These are phyloP conservation scores for Lasioglossum leucozonium DNA, from an alignment of 2,888 invertebrate species.

Conservation along the genomic window DNA sequence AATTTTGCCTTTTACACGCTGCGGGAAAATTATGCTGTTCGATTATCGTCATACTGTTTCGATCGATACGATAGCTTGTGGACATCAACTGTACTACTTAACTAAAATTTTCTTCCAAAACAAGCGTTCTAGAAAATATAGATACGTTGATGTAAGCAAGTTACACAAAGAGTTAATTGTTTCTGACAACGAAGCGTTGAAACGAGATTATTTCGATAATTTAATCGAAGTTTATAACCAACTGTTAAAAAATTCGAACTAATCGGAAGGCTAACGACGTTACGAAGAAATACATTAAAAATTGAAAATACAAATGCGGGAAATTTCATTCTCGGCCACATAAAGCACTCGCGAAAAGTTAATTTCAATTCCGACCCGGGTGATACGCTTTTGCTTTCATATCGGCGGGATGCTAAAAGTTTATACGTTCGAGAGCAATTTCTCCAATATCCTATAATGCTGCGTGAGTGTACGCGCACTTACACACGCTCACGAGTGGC, in stretches of 20 bases:
- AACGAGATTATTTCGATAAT: background rate
- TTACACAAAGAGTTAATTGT: too few relatives aligned
- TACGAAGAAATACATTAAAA: background rate
- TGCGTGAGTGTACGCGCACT: constrained; percentile 19
- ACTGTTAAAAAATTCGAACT: background rate
- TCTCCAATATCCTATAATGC: constrained; percentile 57
- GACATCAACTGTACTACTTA: background rate
- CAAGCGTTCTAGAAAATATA: background rate
- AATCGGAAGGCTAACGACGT: background rate
- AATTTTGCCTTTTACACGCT: background rate
- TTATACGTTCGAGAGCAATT: constrained; percentile 56
- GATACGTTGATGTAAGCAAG: too few relatives aligned
- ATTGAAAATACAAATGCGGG: background rate
- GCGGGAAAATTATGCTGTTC: background rate
- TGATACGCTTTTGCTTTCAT: constrained; percentile 27
- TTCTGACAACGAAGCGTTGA: background rate
- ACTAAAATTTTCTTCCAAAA: background rate
- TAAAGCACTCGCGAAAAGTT: constrained; percentile 5
- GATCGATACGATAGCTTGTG: too few relatives aligned
- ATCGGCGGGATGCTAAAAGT: constrained; percentile 46
- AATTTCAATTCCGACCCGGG: constrained; percentile 10
- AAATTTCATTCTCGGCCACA: background rate
- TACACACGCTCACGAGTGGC: constrained; percentile 29
- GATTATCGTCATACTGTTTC: background rate
- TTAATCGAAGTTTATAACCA: background rate